A percentile compares a stretch with the other conserved stretches of the same genome.
phyloP scores from a whole-genome alignment of 2,797 vertebrate species.

The Acomys russatus region DNA sequence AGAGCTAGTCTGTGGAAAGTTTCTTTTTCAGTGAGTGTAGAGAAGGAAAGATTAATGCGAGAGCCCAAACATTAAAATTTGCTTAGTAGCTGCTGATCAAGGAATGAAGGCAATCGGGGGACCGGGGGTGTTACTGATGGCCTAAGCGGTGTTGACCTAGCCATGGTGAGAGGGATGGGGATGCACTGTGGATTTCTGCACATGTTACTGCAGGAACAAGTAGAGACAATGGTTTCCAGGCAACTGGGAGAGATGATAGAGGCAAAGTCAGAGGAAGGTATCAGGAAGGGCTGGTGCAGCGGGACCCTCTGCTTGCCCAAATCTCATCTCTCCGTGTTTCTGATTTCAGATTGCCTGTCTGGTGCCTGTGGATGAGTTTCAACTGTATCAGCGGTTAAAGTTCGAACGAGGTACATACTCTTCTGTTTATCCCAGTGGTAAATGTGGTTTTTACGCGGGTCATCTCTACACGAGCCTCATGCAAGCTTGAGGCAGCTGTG shows the following conservation, averaged over 20 bases:
- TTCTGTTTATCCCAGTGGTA: neutral
- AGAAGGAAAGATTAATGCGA: slow-evolving; percentile 23
- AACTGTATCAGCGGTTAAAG: slow-evolving; percentile 94
- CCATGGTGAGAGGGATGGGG: neutral
- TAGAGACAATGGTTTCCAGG: neutral
- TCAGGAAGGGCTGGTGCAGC: neutral
- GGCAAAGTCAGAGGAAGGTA: neutral
- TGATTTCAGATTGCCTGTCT: slow-evolving; percentile 94
- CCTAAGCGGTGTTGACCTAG: neutral
- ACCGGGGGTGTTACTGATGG: neutral
- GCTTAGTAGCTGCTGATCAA: neutral
- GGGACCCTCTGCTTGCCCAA: neutral
- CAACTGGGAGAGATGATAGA: neutral
- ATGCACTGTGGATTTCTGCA: neutral
- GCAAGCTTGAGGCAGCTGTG: neutral
- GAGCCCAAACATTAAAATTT: neutral
- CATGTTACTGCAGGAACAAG: neutral
- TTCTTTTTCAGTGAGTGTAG: neutral
- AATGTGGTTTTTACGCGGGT: slow-evolving; percentile 18
- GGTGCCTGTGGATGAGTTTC: slow-evolving; percentile 92
- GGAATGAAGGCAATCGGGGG: neutral
- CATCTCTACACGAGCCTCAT: neutral
- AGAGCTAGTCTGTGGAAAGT: neutral
- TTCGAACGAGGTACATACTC: slow-evolving; percentile 94
- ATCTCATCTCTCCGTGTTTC: slow-evolving; percentile 77